Percentiles rank a stretch among this genome's conserved stretches.
phyloP scores from a whole-genome alignment of 2,888 invertebrate genomes.

The Ennomos quercinarius region DNA sequence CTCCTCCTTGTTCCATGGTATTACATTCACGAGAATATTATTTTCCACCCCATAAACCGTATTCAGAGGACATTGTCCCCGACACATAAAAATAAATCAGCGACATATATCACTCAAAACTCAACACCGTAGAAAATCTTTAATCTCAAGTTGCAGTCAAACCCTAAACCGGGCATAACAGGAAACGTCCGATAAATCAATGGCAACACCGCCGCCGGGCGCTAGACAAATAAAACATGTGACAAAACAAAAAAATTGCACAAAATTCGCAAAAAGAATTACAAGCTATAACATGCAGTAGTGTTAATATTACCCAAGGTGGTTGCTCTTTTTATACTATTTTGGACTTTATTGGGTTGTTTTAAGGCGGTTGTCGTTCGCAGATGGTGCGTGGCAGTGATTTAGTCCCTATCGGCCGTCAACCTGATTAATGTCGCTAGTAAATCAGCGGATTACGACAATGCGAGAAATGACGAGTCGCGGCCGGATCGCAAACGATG shows the following conservation, averaged over 20 bases:
- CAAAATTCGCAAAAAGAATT: conserved; percentile 83
- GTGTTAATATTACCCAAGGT: conserved; percentile 67
- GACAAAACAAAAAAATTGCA: conserved; percentile 68
- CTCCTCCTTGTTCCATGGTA: too few species aligned
- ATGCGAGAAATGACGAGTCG: conserved; percentile 86
- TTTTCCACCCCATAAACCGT: conserved; percentile 25
- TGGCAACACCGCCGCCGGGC: conserved; percentile 44
- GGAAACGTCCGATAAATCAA: conserved; percentile 79
- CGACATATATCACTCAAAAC: conserved; percentile 62
- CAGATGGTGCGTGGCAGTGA: conserved; percentile 70
- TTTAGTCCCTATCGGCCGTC: conserved; percentile 85
- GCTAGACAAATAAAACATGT: conserved; percentile 77
- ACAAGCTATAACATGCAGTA: conserved; percentile 83
- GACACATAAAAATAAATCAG: conserved; percentile 58
- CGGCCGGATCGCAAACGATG: conserved; percentile 77
- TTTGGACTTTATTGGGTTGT: conserved; percentile 48
- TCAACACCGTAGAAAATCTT: conserved; percentile 50
- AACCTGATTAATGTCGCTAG: conserved; percentile 84
- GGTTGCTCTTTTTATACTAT: conserved; percentile 39
- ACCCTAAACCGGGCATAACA: conserved; percentile 68
- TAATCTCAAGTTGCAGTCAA: conserved; percentile 73
- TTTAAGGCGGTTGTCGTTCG: conserved; percentile 57
- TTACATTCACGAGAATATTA: conserved; percentile 21
- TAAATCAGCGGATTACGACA: conserved; percentile 86
- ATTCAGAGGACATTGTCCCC: conserved; percentile 32